Percentiles rank a stretch among this genome's conserved stretches.
phyloP scores from a whole-genome alignment of 1,140 invertebrate genomes.

The Matsumurasca onukii region DNA sequence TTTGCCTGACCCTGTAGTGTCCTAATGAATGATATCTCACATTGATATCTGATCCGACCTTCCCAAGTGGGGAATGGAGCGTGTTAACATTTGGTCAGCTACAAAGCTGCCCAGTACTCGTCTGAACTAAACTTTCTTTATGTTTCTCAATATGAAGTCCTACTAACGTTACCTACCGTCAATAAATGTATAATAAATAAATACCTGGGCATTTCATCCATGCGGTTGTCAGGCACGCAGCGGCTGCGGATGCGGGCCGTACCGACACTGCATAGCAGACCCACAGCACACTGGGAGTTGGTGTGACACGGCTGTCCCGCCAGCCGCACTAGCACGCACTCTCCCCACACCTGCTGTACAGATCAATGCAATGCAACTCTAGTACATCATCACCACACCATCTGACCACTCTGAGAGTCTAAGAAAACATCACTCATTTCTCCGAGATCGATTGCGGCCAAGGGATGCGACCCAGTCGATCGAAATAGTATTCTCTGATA shows the following conservation, averaged over 20 bases:
- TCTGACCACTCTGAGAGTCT: background rate
- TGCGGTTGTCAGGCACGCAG: constrained; percentile 22
- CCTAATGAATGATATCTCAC: too few relatives aligned
- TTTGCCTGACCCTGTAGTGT: too few relatives aligned
- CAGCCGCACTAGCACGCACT: constrained; percentile 12
- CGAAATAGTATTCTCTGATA: background rate
- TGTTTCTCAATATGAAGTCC: too few relatives aligned
- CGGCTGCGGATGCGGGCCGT: background rate
- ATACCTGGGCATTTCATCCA: constrained; percentile 37
- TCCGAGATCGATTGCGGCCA: background rate
- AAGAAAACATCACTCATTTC: background rate
- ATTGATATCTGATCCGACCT: too few relatives aligned
- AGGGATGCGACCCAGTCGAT: background rate
- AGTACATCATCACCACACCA: background rate
- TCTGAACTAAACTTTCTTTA: too few relatives aligned
- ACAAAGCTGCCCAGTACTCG: too few relatives aligned
- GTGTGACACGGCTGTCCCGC: constrained; percentile 5
- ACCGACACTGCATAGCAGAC: constrained; percentile 12
- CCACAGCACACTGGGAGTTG: constrained; percentile 17
- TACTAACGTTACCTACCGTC: too few relatives aligned
- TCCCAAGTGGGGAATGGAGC: too few relatives aligned
- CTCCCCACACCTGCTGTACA: constrained; percentile 22
- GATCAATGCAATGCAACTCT: background rate
- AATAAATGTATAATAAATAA: too few relatives aligned
- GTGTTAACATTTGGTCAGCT: too few relatives aligned